These are phyloP conservation scores for Cochlearius cochlearius DNA, from an alignment of 2,113 vertebrate genomes.

Conservation along the genomic window DNA sequence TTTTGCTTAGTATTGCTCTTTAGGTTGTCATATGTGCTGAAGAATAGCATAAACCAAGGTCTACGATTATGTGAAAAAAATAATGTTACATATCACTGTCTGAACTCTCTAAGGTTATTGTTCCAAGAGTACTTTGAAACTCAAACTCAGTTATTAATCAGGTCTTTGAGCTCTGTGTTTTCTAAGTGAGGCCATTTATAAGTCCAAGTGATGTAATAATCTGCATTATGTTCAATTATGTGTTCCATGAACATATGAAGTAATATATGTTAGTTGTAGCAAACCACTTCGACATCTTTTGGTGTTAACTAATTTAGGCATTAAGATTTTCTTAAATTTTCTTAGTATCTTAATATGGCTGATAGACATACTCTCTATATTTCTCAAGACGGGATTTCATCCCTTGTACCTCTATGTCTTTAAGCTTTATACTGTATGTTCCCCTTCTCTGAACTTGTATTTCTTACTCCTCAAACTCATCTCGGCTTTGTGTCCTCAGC, in stretches of 20 bases:
- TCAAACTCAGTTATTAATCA: neutral
- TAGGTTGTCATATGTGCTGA: neutral
- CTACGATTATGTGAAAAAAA: neutral
- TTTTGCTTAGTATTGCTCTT: neutral
- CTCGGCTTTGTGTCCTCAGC: neutral
- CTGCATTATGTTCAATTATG: neutral
- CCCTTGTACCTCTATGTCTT: neutral
- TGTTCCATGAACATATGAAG: neutral
- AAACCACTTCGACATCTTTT: neutral
- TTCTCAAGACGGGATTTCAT: neutral
- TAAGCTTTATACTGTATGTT: neutral
- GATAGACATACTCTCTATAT: neutral
- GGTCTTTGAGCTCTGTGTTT: neutral
- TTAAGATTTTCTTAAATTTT: neutral
- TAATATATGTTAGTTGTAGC: neutral
- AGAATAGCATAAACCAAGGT: neutral
- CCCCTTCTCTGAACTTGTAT: neutral
- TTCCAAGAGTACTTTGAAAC: neutral
- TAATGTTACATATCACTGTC: neutral
- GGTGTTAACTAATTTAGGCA: neutral
- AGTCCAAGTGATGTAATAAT: neutral
- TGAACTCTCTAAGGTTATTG: neutral
- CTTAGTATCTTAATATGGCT: neutral
- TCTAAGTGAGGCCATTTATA: neutral
- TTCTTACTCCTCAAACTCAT: neutral